Conservation (phyloP, 2,113 vertebrate genomes). For the Balaenoptera acutorostrata region DNA sequence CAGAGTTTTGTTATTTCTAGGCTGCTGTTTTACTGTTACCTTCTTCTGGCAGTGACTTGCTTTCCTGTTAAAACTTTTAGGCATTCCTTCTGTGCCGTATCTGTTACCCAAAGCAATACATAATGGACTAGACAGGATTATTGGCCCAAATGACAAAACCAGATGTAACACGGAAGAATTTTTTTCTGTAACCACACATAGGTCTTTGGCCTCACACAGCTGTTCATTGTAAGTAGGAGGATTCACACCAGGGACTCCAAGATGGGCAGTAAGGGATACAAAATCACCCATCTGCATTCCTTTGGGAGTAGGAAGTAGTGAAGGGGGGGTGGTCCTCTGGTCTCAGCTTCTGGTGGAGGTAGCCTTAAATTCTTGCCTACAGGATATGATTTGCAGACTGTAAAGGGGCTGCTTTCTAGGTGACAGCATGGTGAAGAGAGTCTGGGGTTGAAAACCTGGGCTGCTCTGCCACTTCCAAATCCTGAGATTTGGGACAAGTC, state of each 20-base stretch:
- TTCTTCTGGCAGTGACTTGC: neutral
- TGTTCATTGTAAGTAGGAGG: constrained; percentile 25
- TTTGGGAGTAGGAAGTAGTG: neutral
- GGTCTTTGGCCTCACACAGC: constrained; percentile 35
- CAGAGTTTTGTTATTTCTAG: neutral
- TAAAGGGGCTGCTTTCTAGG: neutral
- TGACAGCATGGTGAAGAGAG: too few relatives aligned
- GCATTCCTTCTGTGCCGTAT: constrained; percentile 31
- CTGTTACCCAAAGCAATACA: constrained; percentile 57
- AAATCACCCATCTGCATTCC: neutral
- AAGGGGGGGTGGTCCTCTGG: neutral
- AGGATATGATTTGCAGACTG: neutral
- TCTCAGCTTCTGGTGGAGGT: neutral
- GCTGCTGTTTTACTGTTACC: neutral
- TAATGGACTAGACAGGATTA: constrained; percentile 67
- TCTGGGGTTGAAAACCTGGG: neutral
- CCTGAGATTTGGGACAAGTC: neutral
- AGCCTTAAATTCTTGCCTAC: neutral
- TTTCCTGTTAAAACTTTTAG: constrained; percentile 40
- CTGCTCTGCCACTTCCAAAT: neutral
- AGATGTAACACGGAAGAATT: constrained; percentile 49
- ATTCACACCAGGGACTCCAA: neutral
- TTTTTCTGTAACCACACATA: neutral
- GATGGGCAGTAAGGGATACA: neutral
- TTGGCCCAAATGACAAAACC: constrained; percentile 62